phyloP scores from a whole-genome alignment of 2,113 vertebrate species.

The Athene noctua region DNA sequence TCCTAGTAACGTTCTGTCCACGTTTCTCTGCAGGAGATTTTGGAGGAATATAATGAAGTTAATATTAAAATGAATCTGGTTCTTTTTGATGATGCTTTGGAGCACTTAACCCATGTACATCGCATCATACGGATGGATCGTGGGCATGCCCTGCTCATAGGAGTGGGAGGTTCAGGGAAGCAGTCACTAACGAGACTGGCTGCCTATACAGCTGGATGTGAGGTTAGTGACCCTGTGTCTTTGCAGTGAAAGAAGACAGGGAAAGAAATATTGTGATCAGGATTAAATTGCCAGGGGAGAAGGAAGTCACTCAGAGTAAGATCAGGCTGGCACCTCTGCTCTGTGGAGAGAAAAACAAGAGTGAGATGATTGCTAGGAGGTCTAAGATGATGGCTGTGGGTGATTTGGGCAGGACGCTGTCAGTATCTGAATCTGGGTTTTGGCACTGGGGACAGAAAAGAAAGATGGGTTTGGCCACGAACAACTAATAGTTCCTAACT shows the following conservation, averaged over 20 bases:
- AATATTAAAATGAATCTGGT: constrained; percentile 88
- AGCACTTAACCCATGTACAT: constrained; percentile 88
- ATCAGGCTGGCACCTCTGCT: background rate
- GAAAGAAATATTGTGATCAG: background rate
- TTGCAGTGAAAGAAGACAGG: background rate
- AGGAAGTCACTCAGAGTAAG: background rate
- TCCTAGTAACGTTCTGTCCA: background rate
- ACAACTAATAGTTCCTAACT: background rate
- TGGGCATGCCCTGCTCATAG: constrained; percentile 90
- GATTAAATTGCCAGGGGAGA: background rate
- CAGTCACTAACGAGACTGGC: constrained; percentile 90
- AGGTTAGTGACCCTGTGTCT: constrained; percentile 73
- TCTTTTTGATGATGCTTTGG: constrained; percentile 93
- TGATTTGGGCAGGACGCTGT: background rate
- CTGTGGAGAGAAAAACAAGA: background rate
- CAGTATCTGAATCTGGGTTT: background rate
- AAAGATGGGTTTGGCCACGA: background rate
- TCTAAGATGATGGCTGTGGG: background rate
- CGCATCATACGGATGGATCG: constrained; percentile 88
- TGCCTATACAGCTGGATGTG: constrained; percentile 86
- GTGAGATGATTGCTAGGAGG: background rate
- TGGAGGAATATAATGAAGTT: constrained; percentile 92
- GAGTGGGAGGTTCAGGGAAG: constrained; percentile 91
- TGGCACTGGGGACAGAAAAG: background rate
- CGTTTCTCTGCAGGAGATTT: constrained; percentile 81